A percentile compares a stretch with the other conserved stretches of the same genome.
Conservation (phyloP, 92 coral and sea anemone genomes). For the Palythoa grandiflora region DNA sequence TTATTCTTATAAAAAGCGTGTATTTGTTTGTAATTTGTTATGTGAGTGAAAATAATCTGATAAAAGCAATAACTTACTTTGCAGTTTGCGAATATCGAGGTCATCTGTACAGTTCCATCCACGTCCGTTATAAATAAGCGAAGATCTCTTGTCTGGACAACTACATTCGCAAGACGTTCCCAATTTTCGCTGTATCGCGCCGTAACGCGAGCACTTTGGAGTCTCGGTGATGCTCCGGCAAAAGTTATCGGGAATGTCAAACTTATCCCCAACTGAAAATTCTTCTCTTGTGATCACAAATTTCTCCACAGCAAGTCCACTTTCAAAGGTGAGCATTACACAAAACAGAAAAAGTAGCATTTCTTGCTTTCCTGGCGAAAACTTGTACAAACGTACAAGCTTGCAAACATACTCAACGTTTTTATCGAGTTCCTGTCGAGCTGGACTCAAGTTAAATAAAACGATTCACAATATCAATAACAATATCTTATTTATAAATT, state of each 20-base stretch:
- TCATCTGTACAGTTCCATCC: slow-evolving; percentile 40
- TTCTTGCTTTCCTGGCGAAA: background rate
- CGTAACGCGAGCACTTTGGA: slow-evolving; percentile 9
- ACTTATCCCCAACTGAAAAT: background rate
- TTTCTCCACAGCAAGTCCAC: background rate
- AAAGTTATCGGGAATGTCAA: background rate
- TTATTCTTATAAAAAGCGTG: too few species aligned
- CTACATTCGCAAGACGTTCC: background rate
- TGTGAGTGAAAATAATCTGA: too few species aligned
- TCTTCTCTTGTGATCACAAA: slow-evolving; percentile 21
- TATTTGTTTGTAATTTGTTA: too few species aligned
- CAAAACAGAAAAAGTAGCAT: background rate
- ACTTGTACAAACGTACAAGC: background rate
- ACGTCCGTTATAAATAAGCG: slow-evolving; percentile 5
- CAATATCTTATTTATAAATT: background rate
- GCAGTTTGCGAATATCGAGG: background rate
- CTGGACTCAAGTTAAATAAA: background rate
- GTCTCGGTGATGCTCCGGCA: slow-evolving; percentile 31
- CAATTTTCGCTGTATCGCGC: background rate
- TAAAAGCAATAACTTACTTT: slow-evolving; percentile 15
- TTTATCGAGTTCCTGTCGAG: background rate
- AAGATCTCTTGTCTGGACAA: slow-evolving; percentile 27
- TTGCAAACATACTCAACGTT: background rate
- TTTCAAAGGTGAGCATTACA: background rate
- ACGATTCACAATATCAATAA: background rate